Evolutionary conservation across 2,113 vertebrate genomes (phyloP), one percentile per base, ranked within the genome.

Genomic region (Oncorhynchus masou): DNA sequence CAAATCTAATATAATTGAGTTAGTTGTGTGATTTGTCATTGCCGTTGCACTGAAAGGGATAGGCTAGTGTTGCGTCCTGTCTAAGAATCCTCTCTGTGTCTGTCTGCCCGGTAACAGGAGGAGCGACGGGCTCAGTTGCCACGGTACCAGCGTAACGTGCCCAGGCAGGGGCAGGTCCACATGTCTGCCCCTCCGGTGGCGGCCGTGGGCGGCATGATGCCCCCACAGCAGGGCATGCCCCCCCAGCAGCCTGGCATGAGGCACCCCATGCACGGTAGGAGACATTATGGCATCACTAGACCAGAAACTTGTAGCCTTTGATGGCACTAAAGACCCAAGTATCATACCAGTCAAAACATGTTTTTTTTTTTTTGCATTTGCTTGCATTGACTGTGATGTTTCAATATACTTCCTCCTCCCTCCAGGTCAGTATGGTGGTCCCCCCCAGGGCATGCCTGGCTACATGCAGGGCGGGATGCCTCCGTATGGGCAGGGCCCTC

Each of bases 381-480:
- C 39, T 45, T 45, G 2, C 39, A 45, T 45, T 72, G 51, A 39
- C 24, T 4, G 39, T 19, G 1, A 70, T 1, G 51, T 54, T 54
- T n/a, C 25, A 64, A 3, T 78, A n/a, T 77, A 13, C 73, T 73
- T 77, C 27, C 39, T 45, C 9, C 34, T 78, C 39, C 79, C 1
- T 90, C 1, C 91, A 99, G 98, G 96, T 95, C 98, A 98, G 88
- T 99, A 96, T 91, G 96, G 95, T 79, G 95, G 93, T 82, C 97
- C 97, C 86, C 98, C 97, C 91, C 97, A 99, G 91, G 96, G 94
- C 90, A 97, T 99, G 95, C 96, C 96, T 77, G 94, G 96, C 74
- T 99, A 96, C 82, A 96, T 99, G 94, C 96, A 96, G 88, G 95
- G 95, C 54, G 96, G 95, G 69, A 97, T 98, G 94, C 96, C 97